These are phyloP conservation scores for Zonitis immaculata DNA, from an alignment of 2,888 invertebrate species.

Conservation along the genomic window DNA sequence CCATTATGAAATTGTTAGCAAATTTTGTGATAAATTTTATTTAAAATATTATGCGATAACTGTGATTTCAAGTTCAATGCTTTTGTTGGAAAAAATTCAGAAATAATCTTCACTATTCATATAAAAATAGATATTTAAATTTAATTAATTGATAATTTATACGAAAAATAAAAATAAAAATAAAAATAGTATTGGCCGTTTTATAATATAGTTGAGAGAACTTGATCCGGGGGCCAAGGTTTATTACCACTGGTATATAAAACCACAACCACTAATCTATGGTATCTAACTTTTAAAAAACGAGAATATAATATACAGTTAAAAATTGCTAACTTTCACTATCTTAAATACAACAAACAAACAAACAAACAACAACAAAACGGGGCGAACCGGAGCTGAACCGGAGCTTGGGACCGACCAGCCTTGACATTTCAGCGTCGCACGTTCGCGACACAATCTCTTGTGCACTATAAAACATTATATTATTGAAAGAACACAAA, in stretches of 20 bases:
- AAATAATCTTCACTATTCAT: too few relatives aligned
- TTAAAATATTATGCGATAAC: too few relatives aligned
- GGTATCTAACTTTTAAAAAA: constrained; percentile 7
- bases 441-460: constrained; percentile 42
- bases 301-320: not conserved
- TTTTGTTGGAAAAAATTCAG: too few relatives aligned
- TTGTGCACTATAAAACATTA: constrained; percentile 2
- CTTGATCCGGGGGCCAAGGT: constrained; percentile 12
- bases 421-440: constrained; percentile 44
- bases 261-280: constrained; percentile 6
- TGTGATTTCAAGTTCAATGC: too few relatives aligned
- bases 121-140: too few relatives aligned
- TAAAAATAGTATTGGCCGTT: not conserved
- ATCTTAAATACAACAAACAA: constrained; percentile 16
- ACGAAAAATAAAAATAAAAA: too few relatives aligned
- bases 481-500: not conserved
- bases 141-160: too few relatives aligned
- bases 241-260: not conserved
- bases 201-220: not conserved
- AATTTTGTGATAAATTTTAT: too few relatives aligned
- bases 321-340: constrained; percentile 33
- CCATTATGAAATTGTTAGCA: too few relatives aligned
- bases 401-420: constrained; percentile 31
- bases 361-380: constrained; percentile 13
- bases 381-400: constrained; percentile 38